Evolutionary conservation across 2,797 vertebrate genomes (phyloP), one percentile per base, ranked within the genome.

Genomic region (Smutsia gigantea): DNA sequence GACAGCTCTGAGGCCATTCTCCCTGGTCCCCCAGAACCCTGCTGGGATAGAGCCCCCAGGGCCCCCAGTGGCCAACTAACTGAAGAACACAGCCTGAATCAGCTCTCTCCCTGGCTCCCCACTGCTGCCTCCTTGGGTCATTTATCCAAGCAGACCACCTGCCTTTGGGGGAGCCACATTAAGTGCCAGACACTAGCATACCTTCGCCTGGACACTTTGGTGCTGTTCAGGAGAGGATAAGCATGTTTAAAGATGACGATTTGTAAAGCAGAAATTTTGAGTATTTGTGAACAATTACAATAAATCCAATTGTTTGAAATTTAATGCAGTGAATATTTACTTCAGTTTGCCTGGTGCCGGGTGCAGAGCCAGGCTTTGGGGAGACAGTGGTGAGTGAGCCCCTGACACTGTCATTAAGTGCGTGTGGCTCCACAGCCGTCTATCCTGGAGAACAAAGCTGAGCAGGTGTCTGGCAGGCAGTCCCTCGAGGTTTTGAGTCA

Each of bases 271-370:
- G 66, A 66, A 46, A 92, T 77, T 34, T 34, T 88, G 53, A 29
- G 34, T 90, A 23, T 49, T 77, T 92, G 34, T 39, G 25, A 93
- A 90, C 21, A 91, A 49, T 74, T 31, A 78, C 87, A 39, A 83
- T 64, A 74, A 89, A 77, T 68, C 27, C 59, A 66, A 21, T 59
- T 51, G 34, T 83, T 95, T 91, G 84, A 95, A 87, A 94, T 87
- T 53, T 85, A 68, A 92, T 29, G 13, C 19, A 68, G 51, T 51
- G 49, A 71, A 55, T 92, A 93, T 88, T 81, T 85, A 83, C 71
- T 68, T 21, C 4, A 31, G 49, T 59, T 97, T 79, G 55, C 31
- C 34, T 64, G 83, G 37, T 63, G 27, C 46, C 63, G 72, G 81
- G 57, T 88, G 64, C 66, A 85, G 72, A 74, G 34, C 19, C 39